phyloP scores from a whole-genome alignment of 2,888 invertebrate species.

The Diarsia dahlii region DNA sequence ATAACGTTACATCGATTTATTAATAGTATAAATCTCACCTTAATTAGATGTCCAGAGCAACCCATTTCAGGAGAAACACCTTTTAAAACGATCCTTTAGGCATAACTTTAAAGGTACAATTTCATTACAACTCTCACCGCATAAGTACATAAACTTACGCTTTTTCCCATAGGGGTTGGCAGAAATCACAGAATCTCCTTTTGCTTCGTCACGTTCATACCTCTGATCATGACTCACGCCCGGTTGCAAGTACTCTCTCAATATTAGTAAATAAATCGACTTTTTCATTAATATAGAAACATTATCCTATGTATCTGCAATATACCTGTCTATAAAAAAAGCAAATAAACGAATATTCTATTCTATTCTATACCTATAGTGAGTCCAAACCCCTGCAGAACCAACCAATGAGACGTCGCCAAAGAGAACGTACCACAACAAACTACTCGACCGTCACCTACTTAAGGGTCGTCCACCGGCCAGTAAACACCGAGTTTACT shows the following conservation, averaged over 20 bases:
- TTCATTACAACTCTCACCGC: not conserved
- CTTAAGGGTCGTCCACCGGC: conserved; percentile 65
- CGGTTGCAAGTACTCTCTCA: no score
- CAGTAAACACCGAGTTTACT: conserved; percentile 43
- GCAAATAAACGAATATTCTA: no score
- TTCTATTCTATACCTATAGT: not conserved
- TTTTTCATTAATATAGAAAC: not conserved
- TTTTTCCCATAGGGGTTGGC: no score
- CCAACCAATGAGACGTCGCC: conserved; percentile 39
- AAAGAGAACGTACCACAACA: conserved; percentile 60
- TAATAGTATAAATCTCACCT: not conserved
- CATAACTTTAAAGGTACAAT: not conserved
- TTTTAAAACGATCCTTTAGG: not conserved
- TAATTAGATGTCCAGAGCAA: not conserved
- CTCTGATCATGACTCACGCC: no score
- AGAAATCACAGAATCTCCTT: no score
- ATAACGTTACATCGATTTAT: not conserved
- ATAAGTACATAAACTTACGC: no score
- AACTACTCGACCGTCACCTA: conserved; percentile 71
- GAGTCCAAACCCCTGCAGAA: conserved; percentile 7
- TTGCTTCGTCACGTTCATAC: no score
- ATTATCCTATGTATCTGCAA: not conserved
- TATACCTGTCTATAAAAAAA: not conserved
- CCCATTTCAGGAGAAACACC: not conserved
- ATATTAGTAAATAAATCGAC: not conserved